Evolutionary conservation across 2,797 vertebrate genomes (phyloP), one percentile per base, ranked within the genome.

Genomic region (Harpagifer antarcticus): DNA sequence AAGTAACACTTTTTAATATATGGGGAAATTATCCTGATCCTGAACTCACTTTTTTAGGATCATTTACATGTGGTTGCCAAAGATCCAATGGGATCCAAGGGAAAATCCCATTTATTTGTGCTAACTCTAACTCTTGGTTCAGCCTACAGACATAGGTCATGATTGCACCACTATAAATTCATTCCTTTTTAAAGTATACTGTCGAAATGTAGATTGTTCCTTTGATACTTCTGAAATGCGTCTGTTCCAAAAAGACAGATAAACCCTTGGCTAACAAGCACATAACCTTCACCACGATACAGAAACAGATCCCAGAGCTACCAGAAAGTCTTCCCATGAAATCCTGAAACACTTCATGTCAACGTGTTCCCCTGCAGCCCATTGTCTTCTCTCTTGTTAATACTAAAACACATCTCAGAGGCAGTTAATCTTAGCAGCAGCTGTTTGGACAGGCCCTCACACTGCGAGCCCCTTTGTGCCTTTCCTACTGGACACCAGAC

Each of bases 341-440:
- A 81, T 49, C 43, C 43, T 59, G 65, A 61, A 79, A 37, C 33
- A 9, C 33, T 37, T 37, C 33, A 37, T 9, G 33, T 37, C 1
- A 37, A 79, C 74, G 63, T n/a, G 50, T 66, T 49, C 61, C 68
- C 76, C 50, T 15, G 7, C 72, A 56, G 56, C 57, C 50, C 50
- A 20, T 43, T 85, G 75, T 77, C 65, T 63, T 81, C 63, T 64
- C 53, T 82, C 78, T 44, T 60, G 57, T 85, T 81, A 62, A 78
- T 60, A 63, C 52, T 15, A 52, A 53, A 62, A 55, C 72, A 75
- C 67, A 59, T 65, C 82, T 79, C 83, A 9, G 54, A 78, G 72
- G 83, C 79, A 73, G 81, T 86, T 87, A 69, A 88, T 86, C 78
- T 86, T 64, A 77, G 74, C 58, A 60, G 62, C 73, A 60, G 72